A percentile compares a stretch with the other conserved stretches of the same genome.
These are phyloP conservation scores for Dynastes tityus DNA, from an alignment of 2,888 invertebrate genomes.

Conservation along the genomic window DNA sequence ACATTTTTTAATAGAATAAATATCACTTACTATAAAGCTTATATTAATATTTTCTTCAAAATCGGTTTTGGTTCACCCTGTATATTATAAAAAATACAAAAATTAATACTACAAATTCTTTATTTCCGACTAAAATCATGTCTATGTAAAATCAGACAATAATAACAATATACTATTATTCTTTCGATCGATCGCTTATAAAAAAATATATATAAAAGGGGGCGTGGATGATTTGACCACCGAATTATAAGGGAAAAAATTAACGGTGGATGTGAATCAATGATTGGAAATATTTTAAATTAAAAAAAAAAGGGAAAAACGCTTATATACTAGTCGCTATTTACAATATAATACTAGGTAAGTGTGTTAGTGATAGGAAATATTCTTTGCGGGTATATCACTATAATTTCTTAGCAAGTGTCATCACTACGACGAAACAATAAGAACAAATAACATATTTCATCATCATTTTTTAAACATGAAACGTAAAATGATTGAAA, in stretches of 20 bases:
- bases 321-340: neutral
- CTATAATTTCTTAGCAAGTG: no score
- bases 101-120: constrained; percentile 11
- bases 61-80: neutral
- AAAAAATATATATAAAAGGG: constrained; percentile 45
- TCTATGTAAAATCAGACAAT: constrained; percentile 17
- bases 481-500: no score
- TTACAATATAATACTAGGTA: no score
- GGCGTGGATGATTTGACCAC: neutral
- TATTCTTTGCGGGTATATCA: no score
- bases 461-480: no score
- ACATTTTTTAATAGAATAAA: no score
- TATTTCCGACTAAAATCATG: constrained; percentile 30
- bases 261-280: neutral
- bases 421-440: no score
- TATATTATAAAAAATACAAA: neutral
- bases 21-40: no score
- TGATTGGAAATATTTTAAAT: neutral
- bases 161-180: constrained; percentile 10
- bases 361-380: no score
- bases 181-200: constrained; percentile 17
- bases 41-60: no score
- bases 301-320: neutral
- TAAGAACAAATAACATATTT: no score
- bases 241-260: neutral